A percentile compares a stretch with the other conserved stretches of the same genome.
phyloP scores from a whole-genome alignment of 2,113 vertebrate genomes.

The Leptobrachium leishanense region DNA sequence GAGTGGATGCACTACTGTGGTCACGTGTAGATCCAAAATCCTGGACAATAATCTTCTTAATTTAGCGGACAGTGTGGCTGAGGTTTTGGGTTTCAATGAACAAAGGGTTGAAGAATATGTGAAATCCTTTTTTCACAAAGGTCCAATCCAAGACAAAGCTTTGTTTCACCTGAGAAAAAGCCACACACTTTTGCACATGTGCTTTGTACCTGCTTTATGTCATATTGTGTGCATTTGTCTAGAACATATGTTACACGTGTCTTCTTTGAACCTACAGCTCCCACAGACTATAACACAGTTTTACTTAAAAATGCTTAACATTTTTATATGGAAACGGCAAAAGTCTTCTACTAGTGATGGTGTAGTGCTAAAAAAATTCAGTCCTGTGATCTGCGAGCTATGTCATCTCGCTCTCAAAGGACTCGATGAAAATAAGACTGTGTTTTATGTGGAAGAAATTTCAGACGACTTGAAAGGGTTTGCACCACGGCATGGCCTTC shows the following conservation, averaged over 20 bases:
- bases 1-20: conserved; percentile 78
- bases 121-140: conserved; percentile 67
- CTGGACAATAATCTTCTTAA: conserved; percentile 63
- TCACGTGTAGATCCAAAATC: conserved; percentile 78
- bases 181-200: conserved; percentile 76
- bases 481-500: conserved; percentile 64
- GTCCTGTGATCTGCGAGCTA: conserved; percentile 65
- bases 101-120: conserved; percentile 72
- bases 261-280: conserved; percentile 51
- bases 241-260: conserved; percentile 63
- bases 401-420: conserved; percentile 74
- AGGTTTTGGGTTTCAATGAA: conserved; percentile 77
- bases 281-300: conserved; percentile 79
- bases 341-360: background rate
- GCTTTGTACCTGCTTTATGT: conserved; percentile 78
- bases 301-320: conserved; percentile 75
- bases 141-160: conserved; percentile 55
- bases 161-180: conserved; percentile 63
- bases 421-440: conserved; percentile 69
- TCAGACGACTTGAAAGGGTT: conserved; percentile 64
- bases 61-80: conserved; percentile 60
- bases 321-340: conserved; percentile 62
- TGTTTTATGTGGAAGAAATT: conserved; percentile 73
- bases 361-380: conserved; percentile 50
- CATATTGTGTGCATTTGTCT: conserved; percentile 79